Percentiles rank a stretch among this genome's conserved stretches.
Evolutionary conservation across 2,113 vertebrate species (phyloP).

Genomic region (Argyrosomus japonicus): DNA sequence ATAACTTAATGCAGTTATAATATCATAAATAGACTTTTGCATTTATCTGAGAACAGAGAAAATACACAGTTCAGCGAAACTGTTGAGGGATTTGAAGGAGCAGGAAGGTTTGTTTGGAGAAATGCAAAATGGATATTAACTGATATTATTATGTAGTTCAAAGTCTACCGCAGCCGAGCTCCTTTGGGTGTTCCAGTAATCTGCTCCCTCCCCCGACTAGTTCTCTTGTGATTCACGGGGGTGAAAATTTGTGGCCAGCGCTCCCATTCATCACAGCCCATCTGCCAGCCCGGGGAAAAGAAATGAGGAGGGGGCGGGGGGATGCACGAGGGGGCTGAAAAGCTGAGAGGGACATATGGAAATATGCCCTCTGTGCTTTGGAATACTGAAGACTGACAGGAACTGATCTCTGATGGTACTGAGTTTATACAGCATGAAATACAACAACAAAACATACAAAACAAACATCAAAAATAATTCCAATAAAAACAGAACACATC

Average conservation of each 20-base stretch:
- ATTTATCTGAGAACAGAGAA: not conserved
- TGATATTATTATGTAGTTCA: not conserved
- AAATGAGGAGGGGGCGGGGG: not conserved
- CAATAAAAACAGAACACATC: not conserved
- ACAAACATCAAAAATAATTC: not conserved
- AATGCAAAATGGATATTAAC: not conserved
- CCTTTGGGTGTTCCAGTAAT: constrained; percentile 7
- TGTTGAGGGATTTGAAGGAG: not conserved
- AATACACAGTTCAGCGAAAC: not conserved
- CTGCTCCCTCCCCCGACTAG: not conserved
- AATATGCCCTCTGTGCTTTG: not conserved
- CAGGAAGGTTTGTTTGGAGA: not conserved
- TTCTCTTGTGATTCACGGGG: constrained; percentile 5
- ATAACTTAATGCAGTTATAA: not conserved
- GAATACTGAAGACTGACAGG: not conserved
- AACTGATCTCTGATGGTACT: not conserved
- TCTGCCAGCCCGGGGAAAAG: constrained; percentile 29
- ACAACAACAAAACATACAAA: not conserved
- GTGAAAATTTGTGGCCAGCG: constrained; percentile 34
- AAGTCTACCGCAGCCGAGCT: not conserved
- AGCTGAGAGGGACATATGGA: not conserved
- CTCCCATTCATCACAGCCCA: constrained; percentile 52
- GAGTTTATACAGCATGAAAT: not conserved
- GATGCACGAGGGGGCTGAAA: not conserved
- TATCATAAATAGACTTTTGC: not conserved